phyloP scores from a whole-genome alignment of 1,140 invertebrate species.

The Thalassaphorura encarpata region DNA sequence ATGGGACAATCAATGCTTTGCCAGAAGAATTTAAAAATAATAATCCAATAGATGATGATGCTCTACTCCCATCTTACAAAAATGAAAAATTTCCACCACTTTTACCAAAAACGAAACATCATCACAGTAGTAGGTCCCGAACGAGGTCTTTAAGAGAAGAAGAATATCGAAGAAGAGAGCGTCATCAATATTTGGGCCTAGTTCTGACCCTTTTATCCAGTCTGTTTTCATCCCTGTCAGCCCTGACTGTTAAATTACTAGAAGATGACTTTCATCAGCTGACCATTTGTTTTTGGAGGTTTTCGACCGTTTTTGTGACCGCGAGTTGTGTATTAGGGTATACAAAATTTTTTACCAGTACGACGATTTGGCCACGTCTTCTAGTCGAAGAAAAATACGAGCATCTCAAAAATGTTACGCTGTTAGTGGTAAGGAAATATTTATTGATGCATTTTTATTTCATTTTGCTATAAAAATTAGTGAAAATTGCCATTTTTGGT shows the following conservation, averaged over 20 bases:
- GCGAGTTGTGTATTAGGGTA: background rate
- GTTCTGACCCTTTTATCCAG: background rate
- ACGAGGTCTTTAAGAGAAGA: background rate
- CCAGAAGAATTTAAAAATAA: too few relatives aligned
- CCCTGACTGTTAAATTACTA: slow-evolving; percentile 9
- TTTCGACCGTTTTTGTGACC: background rate
- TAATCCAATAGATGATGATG: too few relatives aligned
- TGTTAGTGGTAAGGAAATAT: background rate
- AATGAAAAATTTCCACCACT: too few relatives aligned
- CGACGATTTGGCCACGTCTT: background rate
- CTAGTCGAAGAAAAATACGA: background rate
- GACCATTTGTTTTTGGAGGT: slow-evolving; percentile 14
- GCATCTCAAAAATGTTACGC: background rate
- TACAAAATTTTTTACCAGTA: background rate
- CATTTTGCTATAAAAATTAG: too few relatives aligned
- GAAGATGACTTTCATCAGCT: slow-evolving; percentile 3
- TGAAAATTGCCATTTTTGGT: too few relatives aligned
- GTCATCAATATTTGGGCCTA: background rate
- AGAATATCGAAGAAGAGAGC: background rate
- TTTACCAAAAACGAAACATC: too few relatives aligned
- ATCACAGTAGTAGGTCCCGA: background rate
- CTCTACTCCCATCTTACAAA: too few relatives aligned
- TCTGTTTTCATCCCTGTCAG: slow-evolving; percentile 2
- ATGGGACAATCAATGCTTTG: too few relatives aligned
- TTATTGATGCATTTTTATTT: too few relatives aligned